These are phyloP conservation scores for Cepaea nemoralis DNA, from an alignment of 1,140 invertebrate species.

Conservation along the genomic window DNA sequence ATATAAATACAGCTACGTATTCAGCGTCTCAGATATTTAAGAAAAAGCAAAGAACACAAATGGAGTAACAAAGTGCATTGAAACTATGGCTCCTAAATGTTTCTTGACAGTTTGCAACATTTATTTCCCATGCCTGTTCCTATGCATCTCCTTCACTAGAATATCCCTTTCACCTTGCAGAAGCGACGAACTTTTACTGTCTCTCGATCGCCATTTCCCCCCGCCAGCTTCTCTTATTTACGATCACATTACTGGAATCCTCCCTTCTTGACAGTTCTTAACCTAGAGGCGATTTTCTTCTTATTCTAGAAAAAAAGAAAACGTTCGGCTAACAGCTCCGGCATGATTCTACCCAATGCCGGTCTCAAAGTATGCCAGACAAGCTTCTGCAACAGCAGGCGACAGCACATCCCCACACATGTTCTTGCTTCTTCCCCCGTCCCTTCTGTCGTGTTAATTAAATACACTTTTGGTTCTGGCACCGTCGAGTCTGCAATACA, in stretches of 20 bases:
- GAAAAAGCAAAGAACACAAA: too few relatives aligned
- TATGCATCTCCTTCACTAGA: too few relatives aligned
- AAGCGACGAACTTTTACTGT: not conserved
- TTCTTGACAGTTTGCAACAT: too few relatives aligned
- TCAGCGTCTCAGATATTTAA: too few relatives aligned
- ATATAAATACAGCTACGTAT: too few relatives aligned
- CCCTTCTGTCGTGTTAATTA: not conserved
- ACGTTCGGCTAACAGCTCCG: not conserved
- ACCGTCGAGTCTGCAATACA: too few relatives aligned
- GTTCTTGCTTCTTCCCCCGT: not conserved
- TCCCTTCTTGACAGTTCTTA: not conserved
- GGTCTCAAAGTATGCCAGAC: not conserved
- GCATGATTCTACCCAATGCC: not conserved
- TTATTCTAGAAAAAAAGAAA: slow-evolving; percentile 1
- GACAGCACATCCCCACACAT: not conserved
- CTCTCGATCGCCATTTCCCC: not conserved
- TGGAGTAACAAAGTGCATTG: too few relatives aligned
- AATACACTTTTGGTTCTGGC: too few relatives aligned
- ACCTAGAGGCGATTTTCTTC: not conserved
- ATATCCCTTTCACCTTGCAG: too few relatives aligned
- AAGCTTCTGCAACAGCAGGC: not conserved
- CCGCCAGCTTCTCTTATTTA: not conserved
- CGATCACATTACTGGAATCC: not conserved
- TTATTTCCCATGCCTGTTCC: too few relatives aligned
- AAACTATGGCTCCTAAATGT: too few relatives aligned